These are phyloP conservation scores for Macrostomum lignano DNA, from an alignment of 1,140 invertebrate species.

Conservation along the genomic window DNA sequence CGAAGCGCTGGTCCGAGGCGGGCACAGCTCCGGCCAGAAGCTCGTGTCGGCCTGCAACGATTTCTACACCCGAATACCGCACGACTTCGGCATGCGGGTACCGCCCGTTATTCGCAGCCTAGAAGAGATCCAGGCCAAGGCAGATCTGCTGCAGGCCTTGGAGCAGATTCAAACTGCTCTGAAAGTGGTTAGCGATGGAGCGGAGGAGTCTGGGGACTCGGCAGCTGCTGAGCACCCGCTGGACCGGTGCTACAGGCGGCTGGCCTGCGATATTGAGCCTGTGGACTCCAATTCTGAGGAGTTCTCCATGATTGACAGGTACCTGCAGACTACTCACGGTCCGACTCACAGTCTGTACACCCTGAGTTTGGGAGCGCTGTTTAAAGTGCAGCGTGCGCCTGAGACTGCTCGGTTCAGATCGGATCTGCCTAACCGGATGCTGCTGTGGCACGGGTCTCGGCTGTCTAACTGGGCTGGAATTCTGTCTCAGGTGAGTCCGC, in stretches of 20 bases:
- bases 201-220: constrained; percentile 29
- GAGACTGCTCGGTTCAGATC: no score
- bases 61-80: constrained; percentile 76
- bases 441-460: no score
- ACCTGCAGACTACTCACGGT: constrained; percentile 19
- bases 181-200: constrained; percentile 48
- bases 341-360: constrained; percentile 20
- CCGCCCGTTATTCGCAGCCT: constrained; percentile 47
- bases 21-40: no score
- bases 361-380: constrained; percentile 18
- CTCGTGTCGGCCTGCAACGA: no score
- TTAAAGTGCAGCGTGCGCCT: constrained; percentile 14
- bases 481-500: no score
- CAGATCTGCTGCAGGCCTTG: constrained; percentile 63
- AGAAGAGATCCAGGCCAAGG: constrained; percentile 49
- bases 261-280: constrained; percentile 48
- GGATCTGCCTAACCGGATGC: no score
- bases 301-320: constrained; percentile 30
- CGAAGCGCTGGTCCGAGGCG: no score
- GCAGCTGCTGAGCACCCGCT: constrained; percentile 37
- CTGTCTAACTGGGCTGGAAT: no score
- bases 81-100: constrained; percentile 57
- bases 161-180: constrained; percentile 80
- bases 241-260: constrained; percentile 57
- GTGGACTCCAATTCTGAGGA: constrained; percentile 42